Conservation (phyloP, 2,113 vertebrate species). For the Phrynosoma platyrhinos region DNA sequence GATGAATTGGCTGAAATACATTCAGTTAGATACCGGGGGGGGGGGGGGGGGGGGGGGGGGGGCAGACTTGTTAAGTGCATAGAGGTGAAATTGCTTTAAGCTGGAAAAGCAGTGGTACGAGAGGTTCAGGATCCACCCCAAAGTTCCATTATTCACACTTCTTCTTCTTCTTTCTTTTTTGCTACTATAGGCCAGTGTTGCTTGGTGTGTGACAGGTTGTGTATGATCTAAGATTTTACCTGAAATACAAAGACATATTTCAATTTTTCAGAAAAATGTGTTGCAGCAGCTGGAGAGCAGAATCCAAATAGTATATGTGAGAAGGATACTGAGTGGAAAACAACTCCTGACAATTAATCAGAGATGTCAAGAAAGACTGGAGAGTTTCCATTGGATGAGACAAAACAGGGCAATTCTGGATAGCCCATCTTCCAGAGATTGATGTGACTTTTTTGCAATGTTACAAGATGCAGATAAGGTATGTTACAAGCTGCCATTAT, state of each 20-base stretch:
- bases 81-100: not conserved
- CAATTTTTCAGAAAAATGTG: slow-evolving; percentile 51
- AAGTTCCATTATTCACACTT: slow-evolving; percentile 16
- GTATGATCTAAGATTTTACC: slow-evolving; percentile 54
- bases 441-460: not conserved
- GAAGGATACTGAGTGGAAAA: slow-evolving; percentile 41
- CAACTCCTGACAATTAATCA: slow-evolving; percentile 60
- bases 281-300: slow-evolving; percentile 50
- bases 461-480: not conserved
- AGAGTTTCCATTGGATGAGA: slow-evolving; percentile 27
- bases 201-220: slow-evolving; percentile 57
- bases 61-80: not conserved
- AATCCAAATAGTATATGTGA: slow-evolving; percentile 19
- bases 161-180: not conserved
- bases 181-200: slow-evolving; percentile 49
- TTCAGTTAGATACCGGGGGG: slow-evolving; percentile 16
- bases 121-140: slow-evolving; percentile 5
- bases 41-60: too few species aligned
- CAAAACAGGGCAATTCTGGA: slow-evolving; percentile 29
- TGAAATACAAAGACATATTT: slow-evolving; percentile 65
- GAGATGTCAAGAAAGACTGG: slow-evolving; percentile 42
- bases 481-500: not conserved
- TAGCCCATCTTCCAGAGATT: not conserved
- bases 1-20: slow-evolving; percentile 15
- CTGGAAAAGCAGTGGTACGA: not conserved